Evolutionary conservation across 2,113 vertebrate species (phyloP).

Genomic region (Megaleporinus macrocephalus): DNA sequence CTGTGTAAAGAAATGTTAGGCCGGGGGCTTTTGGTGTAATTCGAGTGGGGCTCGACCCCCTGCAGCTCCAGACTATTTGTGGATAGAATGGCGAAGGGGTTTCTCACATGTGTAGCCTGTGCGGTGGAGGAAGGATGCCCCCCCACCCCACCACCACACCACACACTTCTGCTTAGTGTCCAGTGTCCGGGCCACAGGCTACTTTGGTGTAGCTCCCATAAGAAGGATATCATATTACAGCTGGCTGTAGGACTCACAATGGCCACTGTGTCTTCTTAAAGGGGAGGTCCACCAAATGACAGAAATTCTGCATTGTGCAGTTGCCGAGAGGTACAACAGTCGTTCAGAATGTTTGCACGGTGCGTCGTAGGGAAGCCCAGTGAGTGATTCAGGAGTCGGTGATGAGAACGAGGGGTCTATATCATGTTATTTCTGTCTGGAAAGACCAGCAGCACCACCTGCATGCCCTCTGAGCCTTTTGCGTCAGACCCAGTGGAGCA

Average conservation of each 20-base stretch:
- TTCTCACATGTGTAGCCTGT: constrained; percentile 34
- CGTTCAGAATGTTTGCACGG: no score
- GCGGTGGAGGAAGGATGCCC: neutral
- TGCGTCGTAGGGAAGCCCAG: no score
- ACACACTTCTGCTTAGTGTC: neutral
- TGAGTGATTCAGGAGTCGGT: no score
- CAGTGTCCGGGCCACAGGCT: neutral
- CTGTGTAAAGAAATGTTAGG: constrained; percentile 30
- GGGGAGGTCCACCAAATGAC: no score
- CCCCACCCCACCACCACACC: no score
- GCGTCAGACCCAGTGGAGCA: no score
- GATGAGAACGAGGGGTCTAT: no score
- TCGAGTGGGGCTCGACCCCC: constrained; percentile 50
- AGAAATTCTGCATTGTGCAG: no score
- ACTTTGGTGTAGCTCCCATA: neutral
- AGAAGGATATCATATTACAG: neutral
- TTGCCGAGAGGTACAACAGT: no score
- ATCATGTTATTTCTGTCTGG: no score
- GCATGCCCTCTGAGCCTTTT: no score
- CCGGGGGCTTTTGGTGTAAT: constrained; percentile 57
- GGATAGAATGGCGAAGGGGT: constrained; percentile 16
- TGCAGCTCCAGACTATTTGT: constrained; percentile 45
- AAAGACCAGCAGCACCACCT: no score
- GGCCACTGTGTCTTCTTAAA: neutral
- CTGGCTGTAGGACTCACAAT: neutral